These are phyloP conservation scores for Zootoca vivipara DNA, from an alignment of 2,113 vertebrate species.

Conservation along the genomic window DNA sequence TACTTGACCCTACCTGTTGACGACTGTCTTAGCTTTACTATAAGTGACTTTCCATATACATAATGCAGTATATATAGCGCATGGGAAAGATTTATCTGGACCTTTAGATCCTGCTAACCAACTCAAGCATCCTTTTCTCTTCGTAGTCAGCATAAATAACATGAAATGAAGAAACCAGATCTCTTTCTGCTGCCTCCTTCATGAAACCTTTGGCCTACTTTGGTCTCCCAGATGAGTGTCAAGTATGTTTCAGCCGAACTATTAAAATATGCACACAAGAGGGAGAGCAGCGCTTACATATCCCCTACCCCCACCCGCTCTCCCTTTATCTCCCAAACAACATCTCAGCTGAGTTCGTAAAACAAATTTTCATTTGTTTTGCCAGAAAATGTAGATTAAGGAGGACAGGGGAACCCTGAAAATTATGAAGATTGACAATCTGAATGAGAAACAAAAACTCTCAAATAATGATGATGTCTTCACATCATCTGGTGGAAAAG, in stretches of 20 bases:
- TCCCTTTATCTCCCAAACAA: neutral
- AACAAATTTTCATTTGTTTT: neutral
- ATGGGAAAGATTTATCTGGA: slow-evolving; percentile 16
- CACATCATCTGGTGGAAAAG: neutral
- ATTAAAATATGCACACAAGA: slow-evolving; percentile 55
- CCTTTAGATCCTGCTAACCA: neutral
- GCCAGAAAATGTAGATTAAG: neutral
- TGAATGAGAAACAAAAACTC: neutral
- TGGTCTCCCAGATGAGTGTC: slow-evolving; percentile 58
- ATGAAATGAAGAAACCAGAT: slow-evolving; percentile 46
- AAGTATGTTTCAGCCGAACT: slow-evolving; percentile 49
- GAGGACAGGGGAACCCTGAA: neutral
- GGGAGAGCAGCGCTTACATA: neutral
- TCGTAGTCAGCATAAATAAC: rapidly evolving
- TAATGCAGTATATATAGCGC: neutral
- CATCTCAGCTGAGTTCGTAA: neutral
- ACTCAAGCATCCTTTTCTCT: neutral
- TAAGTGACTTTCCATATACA: too few relatives aligned
- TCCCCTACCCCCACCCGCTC: neutral
- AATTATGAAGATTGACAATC: neutral
- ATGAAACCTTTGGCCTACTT: slow-evolving; percentile 66
- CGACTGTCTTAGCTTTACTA: too few relatives aligned
- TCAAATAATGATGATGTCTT: neutral
- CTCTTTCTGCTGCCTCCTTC: slow-evolving; percentile 50
- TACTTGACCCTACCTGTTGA: too few relatives aligned